Evolutionary conservation across 2,797 vertebrate species (phyloP), one percentile per base, ranked within the genome.

Genomic region (Miichthys miiuy): DNA sequence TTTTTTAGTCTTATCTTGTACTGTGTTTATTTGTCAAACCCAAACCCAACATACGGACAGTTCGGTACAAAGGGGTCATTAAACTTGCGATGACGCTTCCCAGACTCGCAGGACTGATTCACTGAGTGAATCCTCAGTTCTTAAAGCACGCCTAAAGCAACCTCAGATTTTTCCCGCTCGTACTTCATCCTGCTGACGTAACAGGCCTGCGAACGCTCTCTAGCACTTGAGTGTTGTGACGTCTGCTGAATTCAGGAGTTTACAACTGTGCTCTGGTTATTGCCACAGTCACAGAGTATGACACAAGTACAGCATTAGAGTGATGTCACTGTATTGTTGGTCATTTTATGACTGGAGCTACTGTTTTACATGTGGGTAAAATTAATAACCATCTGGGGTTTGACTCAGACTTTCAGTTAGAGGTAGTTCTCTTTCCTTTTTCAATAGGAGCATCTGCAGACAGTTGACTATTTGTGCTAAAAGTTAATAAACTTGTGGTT

Each of bases 181-280:
- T 77, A 30, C 64, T 75, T 74, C 48, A 56, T 30, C 48, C 72
- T 57, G 78, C 76, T 92, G 90, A 94, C 84, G 91, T 83, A 79
- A 73, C 52, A 1, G 47, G 64, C 82, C 75, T 87, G 84, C 5
- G 64, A 81, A 74, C 21, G 14, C 74, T 71, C 82, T 62, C 52
- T 38, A 52, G 61, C 62, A 70, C 73, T 75, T 17, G 8, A 86
- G 73, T 3, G 17, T 48, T n/a, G 87, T 95, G 94, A 95, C 88
- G 89, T 92, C 66, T 34, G 86, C 48, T 65, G 68, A 38, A n/a
- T 66, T 38, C 68, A 47, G 60, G 78, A 79, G 60, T 86, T 70
- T 82, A 71, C 71, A 34, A 12, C 67, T 21, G 21, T 3, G 69
- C 50, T 80, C 77, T 41, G 67, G 34, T 70, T 75, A 30, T 51